Conservation (phyloP, 2,888 invertebrate genomes). For the Zootermopsis nevadensis region DNA sequence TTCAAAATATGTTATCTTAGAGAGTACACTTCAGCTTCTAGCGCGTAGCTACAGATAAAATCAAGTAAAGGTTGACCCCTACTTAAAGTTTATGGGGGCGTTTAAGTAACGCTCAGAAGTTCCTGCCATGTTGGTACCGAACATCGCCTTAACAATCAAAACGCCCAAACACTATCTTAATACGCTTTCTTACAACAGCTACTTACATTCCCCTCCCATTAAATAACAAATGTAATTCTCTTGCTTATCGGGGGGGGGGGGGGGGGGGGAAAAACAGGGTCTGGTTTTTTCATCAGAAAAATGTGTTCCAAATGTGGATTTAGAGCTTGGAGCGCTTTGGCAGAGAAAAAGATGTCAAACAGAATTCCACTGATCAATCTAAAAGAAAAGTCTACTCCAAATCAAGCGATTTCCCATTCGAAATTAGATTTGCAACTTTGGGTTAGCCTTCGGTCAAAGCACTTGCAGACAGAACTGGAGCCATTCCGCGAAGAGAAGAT, state of each 20-base stretch:
- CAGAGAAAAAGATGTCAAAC: not conserved
- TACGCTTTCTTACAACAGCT: too few relatives aligned
- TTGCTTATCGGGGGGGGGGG: not conserved
- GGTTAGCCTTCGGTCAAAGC: constrained; percentile 24
- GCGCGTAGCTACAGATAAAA: too few relatives aligned
- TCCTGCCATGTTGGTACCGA: too few relatives aligned
- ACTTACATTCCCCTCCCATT: not conserved
- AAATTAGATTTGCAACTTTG: constrained; percentile 27
- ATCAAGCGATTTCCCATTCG: constrained; percentile 28
- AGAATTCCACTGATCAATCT: constrained; percentile 15
- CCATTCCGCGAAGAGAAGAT: not conserved
- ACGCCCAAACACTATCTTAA: too few relatives aligned
- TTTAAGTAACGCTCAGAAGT: too few relatives aligned
- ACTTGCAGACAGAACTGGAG: not conserved
- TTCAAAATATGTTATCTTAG: too few relatives aligned
- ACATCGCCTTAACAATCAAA: too few relatives aligned
- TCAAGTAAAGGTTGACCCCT: too few relatives aligned
- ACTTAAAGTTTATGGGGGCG: too few relatives aligned
- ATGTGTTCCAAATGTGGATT: constrained; percentile 32
- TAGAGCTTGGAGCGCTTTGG: constrained; percentile 13
- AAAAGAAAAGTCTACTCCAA: constrained; percentile 19
- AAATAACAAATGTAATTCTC: constrained; percentile 3
- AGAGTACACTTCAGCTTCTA: too few relatives aligned
- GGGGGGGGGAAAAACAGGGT: not conserved
- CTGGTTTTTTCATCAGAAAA: constrained; percentile 25